A percentile compares a stretch with the other conserved stretches of the same genome.
phyloP scores from a whole-genome alignment of 1,140 invertebrate species.

The Bombus confusus region DNA sequence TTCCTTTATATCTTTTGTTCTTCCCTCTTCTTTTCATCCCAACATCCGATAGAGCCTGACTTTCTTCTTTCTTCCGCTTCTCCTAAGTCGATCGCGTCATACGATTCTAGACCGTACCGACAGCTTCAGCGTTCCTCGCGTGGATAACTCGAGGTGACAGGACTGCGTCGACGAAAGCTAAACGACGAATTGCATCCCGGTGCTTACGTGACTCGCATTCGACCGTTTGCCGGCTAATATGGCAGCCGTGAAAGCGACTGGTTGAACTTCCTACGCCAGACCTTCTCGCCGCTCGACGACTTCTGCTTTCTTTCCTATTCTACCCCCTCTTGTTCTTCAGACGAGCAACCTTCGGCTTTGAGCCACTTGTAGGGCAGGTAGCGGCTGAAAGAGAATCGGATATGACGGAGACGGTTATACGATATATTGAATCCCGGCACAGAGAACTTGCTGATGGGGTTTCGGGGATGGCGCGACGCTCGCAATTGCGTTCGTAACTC shows the following conservation, averaged over 20 bases:
- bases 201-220: slow-evolving; percentile 63
- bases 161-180: slow-evolving; percentile 60
- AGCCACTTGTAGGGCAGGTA: slow-evolving; percentile 4
- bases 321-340: not conserved
- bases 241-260: slow-evolving; percentile 46
- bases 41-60: not conserved
- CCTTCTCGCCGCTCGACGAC: not conserved
- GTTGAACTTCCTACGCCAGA: not conserved
- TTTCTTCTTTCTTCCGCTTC: too few relatives aligned
- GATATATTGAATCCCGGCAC: slow-evolving; percentile 59
- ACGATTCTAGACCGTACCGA: not conserved
- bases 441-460: slow-evolving; percentile 56
- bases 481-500: slow-evolving; percentile 47
- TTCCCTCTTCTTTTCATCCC: not conserved
- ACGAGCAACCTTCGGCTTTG: not conserved
- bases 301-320: not conserved
- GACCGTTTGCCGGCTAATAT: slow-evolving; percentile 48
- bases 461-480: slow-evolving; percentile 38
- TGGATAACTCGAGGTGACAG: slow-evolving; percentile 45
- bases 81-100: not conserved
- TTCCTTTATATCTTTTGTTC: not conserved
- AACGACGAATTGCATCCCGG: slow-evolving; percentile 63
- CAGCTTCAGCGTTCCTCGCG: not conserved
- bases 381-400: slow-evolving; percentile 53
- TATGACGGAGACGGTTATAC: slow-evolving; percentile 58